These are phyloP conservation scores for Tamandua tetradactyla DNA, from an alignment of 2,797 vertebrate genomes.

Conservation along the genomic window DNA sequence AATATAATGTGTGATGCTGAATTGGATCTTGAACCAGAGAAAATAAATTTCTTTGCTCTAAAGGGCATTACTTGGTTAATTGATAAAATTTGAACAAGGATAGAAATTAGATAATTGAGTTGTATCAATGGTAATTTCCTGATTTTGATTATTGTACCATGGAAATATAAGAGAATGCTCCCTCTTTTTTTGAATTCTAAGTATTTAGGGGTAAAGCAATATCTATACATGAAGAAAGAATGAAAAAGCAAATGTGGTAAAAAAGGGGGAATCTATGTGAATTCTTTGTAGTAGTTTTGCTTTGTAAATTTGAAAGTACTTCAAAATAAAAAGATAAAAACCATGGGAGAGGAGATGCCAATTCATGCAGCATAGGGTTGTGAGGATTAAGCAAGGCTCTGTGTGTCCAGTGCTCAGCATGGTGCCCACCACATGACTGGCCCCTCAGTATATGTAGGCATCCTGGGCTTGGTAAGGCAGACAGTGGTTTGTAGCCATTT, in stretches of 20 bases:
- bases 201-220: background rate
- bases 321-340: constrained; percentile 13
- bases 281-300: background rate
- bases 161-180: background rate
- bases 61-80: background rate
- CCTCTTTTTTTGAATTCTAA: constrained; percentile 6
- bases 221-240: background rate
- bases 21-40: background rate
- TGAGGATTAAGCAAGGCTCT: background rate
- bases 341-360: background rate
- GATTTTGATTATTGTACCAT: background rate
- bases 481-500: background rate
- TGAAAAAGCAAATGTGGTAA: constrained; percentile 1
- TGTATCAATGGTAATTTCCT: constrained; percentile 43
- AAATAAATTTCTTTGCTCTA: background rate
- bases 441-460: background rate
- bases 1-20: background rate
- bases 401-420: background rate
- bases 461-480: background rate
- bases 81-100: background rate
- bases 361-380: background rate
- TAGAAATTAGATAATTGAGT: constrained; percentile 24
- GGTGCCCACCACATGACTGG: background rate
- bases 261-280: constrained; percentile 1
- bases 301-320: constrained; percentile 29